phyloP scores from a whole-genome alignment of 2,888 invertebrate species.

The Melinaea menophilus region DNA sequence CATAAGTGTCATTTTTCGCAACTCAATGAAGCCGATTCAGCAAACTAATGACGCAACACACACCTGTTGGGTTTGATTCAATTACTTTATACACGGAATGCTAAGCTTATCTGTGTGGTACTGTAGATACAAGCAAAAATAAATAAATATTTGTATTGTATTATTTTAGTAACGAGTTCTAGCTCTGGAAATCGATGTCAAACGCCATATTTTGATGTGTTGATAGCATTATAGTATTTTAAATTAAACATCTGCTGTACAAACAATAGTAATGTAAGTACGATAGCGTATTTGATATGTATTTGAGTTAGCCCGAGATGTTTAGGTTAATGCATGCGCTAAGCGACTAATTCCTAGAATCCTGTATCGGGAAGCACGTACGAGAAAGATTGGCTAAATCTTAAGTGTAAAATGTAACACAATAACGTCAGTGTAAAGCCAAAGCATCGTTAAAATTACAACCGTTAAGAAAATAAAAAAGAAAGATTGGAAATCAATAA shows the following conservation, averaged over 20 bases:
- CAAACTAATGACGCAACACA: background rate
- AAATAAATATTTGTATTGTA: background rate
- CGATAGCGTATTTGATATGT: conserved; percentile 6
- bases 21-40: conserved; percentile 2
- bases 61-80: conserved; percentile 1
- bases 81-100: background rate
- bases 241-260: too few species aligned
- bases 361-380: conserved; percentile 72
- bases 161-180: background rate
- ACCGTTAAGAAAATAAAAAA: background rate
- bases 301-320: conserved; percentile 3
- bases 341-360: conserved; percentile 67
- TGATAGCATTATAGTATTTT: too few species aligned
- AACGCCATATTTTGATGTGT: too few species aligned
- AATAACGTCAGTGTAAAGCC: background rate
- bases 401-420: conserved; percentile 5
- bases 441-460: background rate
- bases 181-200: too few species aligned
- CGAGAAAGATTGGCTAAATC: conserved; percentile 54
- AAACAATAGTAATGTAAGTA: background rate
- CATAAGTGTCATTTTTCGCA: background rate
- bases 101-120: too few species aligned
- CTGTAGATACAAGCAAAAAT: too few species aligned
- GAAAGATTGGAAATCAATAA: background rate
- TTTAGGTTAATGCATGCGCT: conserved; percentile 25